Evolutionary conservation across 2,113 vertebrate species (phyloP), one percentile per base, ranked within the genome.

Genomic region (Leptodactylus fuscus): DNA sequence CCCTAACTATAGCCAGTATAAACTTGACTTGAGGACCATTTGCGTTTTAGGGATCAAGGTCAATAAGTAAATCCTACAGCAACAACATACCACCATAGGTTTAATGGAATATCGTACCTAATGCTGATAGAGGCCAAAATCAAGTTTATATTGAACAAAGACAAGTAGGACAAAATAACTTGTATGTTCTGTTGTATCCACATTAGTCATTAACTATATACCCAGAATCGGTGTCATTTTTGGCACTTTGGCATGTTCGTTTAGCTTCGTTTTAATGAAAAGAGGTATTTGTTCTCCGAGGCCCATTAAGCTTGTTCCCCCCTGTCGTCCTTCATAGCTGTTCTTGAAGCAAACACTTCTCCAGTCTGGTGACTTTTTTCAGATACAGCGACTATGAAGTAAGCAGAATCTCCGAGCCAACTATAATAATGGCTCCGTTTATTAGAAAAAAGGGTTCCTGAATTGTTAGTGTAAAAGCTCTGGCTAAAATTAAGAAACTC

Each of bases 401-500:
- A 83, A 83, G n/a, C 34, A 20, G 29, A 24, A 11, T 13, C 6
- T 41, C 34, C 9, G 27, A 74, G 81, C 81, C 81, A 83, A 83
- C 70, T 74, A 83, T 53, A 83, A 83, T 83, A 83, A 73, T 36
- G 65, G 9, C 81, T 38, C 20, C 51, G 65, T 38, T 77, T 82
- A 71, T 69, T 82, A 38, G n/a, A 18, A 32, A 10, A 70, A 38
- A 27, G 20, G 11, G 18, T 67, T 67, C 1, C 76, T 11, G 48
- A 71, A 36, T 34, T 71, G 65, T 71, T 82, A 9, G 81, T 71
- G 16, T 58, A 82, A 62, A 32, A 58, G 36, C 16, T 7, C 16
- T n/a, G 48, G 48, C 81, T 34, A 38, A 16, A 13, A 18, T 70
- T 51, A 16, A 77, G 24, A 75, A 75, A 75, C 73, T 9, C 49